A percentile compares a stretch with the other conserved stretches of the same genome.
phyloP scores from a whole-genome alignment of 1,140 invertebrate species.

The Oedothorax gibbosus region DNA sequence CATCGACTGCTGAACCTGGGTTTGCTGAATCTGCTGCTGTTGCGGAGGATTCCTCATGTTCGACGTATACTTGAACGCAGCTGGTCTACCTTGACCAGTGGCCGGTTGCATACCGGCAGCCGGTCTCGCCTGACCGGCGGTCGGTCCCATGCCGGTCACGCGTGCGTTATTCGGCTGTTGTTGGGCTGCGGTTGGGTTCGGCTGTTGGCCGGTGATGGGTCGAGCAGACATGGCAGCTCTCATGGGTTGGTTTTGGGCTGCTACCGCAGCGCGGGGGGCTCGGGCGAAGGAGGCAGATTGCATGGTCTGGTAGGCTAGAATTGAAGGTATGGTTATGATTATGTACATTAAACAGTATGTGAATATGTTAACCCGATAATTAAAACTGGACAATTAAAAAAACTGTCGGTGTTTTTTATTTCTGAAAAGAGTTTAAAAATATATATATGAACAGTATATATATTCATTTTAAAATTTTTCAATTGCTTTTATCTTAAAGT shows the following conservation, averaged over 20 bases:
- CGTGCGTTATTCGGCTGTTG: constrained; percentile 68
- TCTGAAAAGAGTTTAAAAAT: no score
- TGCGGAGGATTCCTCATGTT: constrained; percentile 71
- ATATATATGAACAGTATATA: no score
- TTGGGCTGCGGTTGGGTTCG: constrained; percentile 49
- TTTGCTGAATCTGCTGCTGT: constrained; percentile 76
- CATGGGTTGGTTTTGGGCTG: constrained; percentile 76
- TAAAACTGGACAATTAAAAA: no score
- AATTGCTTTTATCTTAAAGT: no score
- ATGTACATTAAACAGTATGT: no score
- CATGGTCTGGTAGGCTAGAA: constrained; percentile 77
- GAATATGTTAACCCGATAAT: no score
- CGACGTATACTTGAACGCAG: constrained; percentile 86
- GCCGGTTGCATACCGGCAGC: constrained; percentile 61
- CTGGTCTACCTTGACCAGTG: constrained; percentile 74
- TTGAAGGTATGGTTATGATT: no score
- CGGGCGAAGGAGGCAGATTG: constrained; percentile 70
- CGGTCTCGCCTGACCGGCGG: constrained; percentile 73
- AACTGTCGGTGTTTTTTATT: no score
- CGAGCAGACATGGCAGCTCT: constrained; percentile 81
- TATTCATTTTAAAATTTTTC: no score
- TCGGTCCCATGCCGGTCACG: constrained; percentile 56
- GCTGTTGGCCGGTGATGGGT: constrained; percentile 79
- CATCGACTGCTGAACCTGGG: constrained; percentile 72
- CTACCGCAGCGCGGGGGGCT: constrained; percentile 73